A percentile compares a stretch with the other conserved stretches of the same genome.
Conservation (phyloP, 2,113 vertebrate species). For the Prochilodus magdalenae region DNA sequence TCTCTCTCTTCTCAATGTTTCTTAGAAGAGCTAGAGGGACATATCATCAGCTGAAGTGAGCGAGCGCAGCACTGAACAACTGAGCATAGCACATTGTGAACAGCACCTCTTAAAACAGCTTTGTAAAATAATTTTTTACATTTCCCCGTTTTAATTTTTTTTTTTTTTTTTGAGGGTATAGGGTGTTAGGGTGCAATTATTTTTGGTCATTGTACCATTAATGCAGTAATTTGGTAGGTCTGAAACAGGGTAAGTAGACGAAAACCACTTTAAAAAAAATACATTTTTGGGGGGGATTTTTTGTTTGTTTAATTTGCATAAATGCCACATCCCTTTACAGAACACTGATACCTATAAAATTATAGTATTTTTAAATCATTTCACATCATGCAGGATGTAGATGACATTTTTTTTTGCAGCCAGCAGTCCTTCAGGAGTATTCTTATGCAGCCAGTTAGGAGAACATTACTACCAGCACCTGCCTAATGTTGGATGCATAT, state of each 20-base stretch:
- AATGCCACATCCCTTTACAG: conserved; percentile 6
- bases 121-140: background rate
- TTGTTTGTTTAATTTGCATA: background rate
- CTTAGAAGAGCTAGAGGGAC: conserved; percentile 40
- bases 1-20: conserved; percentile 37
- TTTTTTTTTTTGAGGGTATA: background rate
- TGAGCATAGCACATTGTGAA: background rate
- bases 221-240: background rate
- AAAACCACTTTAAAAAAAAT: background rate
- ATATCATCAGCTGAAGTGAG: conserved; percentile 21
- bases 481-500: background rate
- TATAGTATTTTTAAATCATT: conserved; percentile 18
- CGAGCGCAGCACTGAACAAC: background rate
- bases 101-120: background rate
- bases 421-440: conserved; percentile 18
- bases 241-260: background rate
- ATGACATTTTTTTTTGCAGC: background rate
- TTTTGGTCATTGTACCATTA: background rate
- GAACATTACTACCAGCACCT: background rate
- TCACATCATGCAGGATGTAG: conserved; percentile 24
- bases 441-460: conserved; percentile 26
- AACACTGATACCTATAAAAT: background rate
- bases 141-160: background rate
- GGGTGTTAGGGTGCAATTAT: background rate
- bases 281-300: background rate